phyloP scores from a whole-genome alignment of 2,888 invertebrate species.

The Emmelina monodactyla region DNA sequence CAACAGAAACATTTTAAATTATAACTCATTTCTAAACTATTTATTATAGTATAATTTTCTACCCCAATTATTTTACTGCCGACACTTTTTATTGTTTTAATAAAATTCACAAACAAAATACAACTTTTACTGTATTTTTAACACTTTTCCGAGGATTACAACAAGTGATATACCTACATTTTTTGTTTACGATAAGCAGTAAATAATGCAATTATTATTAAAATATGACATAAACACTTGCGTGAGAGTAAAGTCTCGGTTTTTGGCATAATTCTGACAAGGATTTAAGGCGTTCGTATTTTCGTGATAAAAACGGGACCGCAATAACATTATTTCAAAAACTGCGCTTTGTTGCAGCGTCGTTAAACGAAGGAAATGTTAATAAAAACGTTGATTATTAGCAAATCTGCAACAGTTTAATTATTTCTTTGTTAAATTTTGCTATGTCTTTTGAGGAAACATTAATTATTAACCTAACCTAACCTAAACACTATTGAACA shows the following conservation, averaged over 20 bases:
- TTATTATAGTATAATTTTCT: slow-evolving; percentile 61
- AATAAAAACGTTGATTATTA: too few species aligned
- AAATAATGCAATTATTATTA: slow-evolving; percentile 35
- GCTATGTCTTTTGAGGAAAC: too few species aligned
- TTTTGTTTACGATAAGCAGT: slow-evolving; percentile 14
- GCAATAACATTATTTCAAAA: too few species aligned
- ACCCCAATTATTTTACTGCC: slow-evolving; percentile 56
- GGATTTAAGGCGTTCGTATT: slow-evolving; percentile 14
- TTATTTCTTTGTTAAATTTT: too few species aligned
- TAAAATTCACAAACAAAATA: slow-evolving; percentile 36
- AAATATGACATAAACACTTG: slow-evolving; percentile 27
- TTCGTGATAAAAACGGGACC: too few species aligned
- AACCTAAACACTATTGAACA: too few species aligned
- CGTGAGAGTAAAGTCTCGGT: slow-evolving; percentile 33
- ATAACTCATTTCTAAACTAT: slow-evolving; percentile 55
- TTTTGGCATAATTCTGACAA: slow-evolving; percentile 21
- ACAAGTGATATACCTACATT: slow-evolving; percentile 44
- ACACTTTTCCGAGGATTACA: slow-evolving; percentile 29
- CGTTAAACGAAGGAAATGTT: too few species aligned
- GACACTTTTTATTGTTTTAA: slow-evolving; percentile 61
- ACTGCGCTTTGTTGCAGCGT: too few species aligned
- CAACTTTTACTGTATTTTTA: slow-evolving; percentile 28
- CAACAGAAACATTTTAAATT: slow-evolving; percentile 51
- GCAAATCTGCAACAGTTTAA: too few species aligned
- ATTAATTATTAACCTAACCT: too few species aligned